A percentile compares a stretch with the other conserved stretches of the same genome.
Conservation (phyloP, 1,140 invertebrate species). For the Magallana angulata region DNA sequence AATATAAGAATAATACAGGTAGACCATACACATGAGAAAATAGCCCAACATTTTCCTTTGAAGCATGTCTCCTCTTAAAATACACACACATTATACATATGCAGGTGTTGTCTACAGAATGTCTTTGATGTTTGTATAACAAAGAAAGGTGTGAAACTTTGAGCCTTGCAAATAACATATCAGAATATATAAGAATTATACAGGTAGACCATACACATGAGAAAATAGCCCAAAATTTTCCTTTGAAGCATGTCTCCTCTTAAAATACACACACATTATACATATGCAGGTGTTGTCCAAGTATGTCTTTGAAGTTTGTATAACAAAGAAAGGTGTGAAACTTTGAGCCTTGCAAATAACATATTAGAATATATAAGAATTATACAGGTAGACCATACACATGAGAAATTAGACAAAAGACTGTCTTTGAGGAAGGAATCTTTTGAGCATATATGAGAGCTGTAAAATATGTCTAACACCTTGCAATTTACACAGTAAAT, state of each 20-base stretch:
- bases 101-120: neutral
- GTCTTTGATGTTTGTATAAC: neutral
- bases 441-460: neutral
- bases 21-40: neutral
- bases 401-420: neutral
- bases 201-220: neutral
- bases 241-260: too few relatives aligned
- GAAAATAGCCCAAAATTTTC: neutral
- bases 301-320: neutral
- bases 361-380: neutral
- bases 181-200: neutral
- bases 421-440: neutral
- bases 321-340: slow-evolving; percentile 2
- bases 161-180: neutral
- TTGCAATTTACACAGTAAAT: neutral
- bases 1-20: neutral
- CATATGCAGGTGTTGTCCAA: neutral
- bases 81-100: neutral
- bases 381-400: neutral
- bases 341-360: neutral
- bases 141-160: neutral
- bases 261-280: too few relatives aligned
- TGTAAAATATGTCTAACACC: neutral
- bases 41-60: neutral
- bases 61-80: too few relatives aligned